These are phyloP conservation scores for Heliothis peltigera DNA, from an alignment of 2,888 invertebrate genomes.

Conservation along the genomic window DNA sequence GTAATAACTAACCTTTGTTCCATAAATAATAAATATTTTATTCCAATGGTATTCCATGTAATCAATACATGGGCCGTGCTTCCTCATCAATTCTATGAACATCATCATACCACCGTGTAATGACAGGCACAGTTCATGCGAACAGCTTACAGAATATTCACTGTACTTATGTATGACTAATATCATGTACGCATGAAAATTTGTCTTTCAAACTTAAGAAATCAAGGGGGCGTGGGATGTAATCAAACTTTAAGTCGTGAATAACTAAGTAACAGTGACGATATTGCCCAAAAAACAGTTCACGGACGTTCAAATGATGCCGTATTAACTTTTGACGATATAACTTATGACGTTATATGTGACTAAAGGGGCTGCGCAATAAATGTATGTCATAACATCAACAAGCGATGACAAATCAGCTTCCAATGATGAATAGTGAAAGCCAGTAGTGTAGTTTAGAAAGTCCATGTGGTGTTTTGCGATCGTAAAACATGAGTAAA, in stretches of 20 bases:
- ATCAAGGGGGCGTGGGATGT: constrained; percentile 32
- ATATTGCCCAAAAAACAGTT: constrained; percentile 40
- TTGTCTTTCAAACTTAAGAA: constrained; percentile 19
- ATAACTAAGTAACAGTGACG: constrained; percentile 12
- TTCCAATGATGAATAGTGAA: constrained; percentile 15
- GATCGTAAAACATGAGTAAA: background rate
- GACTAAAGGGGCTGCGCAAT: constrained; percentile 28
- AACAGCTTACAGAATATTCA: constrained; percentile 32
- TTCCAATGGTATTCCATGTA: constrained; percentile 19
- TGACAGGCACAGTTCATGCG: constrained; percentile 24
- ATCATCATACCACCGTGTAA: constrained; percentile 1
- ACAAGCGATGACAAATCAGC: constrained; percentile 23
- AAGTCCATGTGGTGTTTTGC: background rate
- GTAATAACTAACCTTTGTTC: constrained; percentile 10
- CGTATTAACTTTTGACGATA: constrained; percentile 9
- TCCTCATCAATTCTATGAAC: constrained; percentile 24
- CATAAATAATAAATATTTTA: constrained; percentile 1
- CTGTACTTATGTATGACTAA: constrained; percentile 26
- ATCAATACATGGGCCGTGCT: constrained; percentile 8
- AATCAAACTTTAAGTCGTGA: constrained; percentile 23
- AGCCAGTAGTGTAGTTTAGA: constrained; percentile 8
- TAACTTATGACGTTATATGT: constrained; percentile 30
- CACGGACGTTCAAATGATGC: constrained; percentile 28
- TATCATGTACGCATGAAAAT: constrained; percentile 15
- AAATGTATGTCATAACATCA: constrained; percentile 7